Base-by-base conservation (phyloP, 1,140 invertebrate species). In the Elymnias hypermnestra region DNA sequence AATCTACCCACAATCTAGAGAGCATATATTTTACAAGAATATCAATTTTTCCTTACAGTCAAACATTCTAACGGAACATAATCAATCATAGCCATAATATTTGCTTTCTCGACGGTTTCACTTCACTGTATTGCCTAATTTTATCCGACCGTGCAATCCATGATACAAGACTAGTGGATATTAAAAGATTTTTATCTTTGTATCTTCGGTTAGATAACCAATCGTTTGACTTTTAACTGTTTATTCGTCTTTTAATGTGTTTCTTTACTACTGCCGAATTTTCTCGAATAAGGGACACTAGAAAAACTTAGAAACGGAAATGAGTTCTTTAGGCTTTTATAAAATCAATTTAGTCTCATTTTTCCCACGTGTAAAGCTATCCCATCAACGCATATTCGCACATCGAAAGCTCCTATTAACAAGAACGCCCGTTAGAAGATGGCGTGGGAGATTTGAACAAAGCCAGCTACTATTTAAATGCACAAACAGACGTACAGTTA, bases 401-500 rank as follows among this genome's bases (percentile, higher is more conserved):
- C 63, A 50, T 66, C 52, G 52, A 58, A 56, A 12, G 36, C 33
- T 36, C 58, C 41, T 60, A 67, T 71, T 69, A 71, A 57, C 37
- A 18, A 17, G 8, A 12, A 28, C 25, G 45, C 17, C 57, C 53
- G 60, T 63, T 63, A 63, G 12, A 33, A 51, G 56, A 56, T 56
- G 54, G 52, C 69, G 71, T 77, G 73, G 67, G 72, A 77, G 69
- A 69, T 62, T 56, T 54, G 60, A 71, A 72, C 73, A 72, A 72
- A 37, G 35, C 48, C 13, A 25, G 23, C 48, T 44, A 44, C 28
- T 31, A 49, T 41, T 18, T 28, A 40, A 48, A 48, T 23, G 37
- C 37, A 35, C 39, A 40, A 48, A 48, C 31, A 40, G 22, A 19
- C 33, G n/a, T 41, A 48, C 45, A 18, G 45, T 48, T 48, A 48